Percentiles rank a stretch among this genome's conserved stretches.
Evolutionary conservation across 2,888 invertebrate species (phyloP).

Genomic region (Ormia ochracea): DNA sequence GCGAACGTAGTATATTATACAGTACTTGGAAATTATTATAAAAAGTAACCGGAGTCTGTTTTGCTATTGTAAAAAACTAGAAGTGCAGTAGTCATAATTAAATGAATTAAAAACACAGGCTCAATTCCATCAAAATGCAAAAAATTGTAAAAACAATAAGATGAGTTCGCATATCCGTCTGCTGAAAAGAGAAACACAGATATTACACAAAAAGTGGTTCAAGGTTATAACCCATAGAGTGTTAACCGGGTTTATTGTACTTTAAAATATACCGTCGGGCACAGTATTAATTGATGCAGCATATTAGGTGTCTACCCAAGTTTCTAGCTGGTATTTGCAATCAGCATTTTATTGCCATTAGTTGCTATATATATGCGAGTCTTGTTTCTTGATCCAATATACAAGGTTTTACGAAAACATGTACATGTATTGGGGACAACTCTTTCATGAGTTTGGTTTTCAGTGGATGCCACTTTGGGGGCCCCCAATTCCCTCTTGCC

Average conservation of each 20-base stretch:
- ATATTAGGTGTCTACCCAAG: slow-evolving; percentile 5
- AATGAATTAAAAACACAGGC: slow-evolving; percentile 16
- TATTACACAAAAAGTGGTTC: slow-evolving; percentile 65
- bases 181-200: slow-evolving; percentile 10
- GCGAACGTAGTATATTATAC: slow-evolving; percentile 62
- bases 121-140: slow-evolving; percentile 1
- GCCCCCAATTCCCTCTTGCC: too few species aligned
- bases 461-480: too few species aligned
- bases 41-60: not conserved
- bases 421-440: too few species aligned
- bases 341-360: not conserved
- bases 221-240: slow-evolving; percentile 72
- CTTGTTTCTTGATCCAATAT: too few species aligned
- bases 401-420: too few species aligned
- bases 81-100: slow-evolving; percentile 26
- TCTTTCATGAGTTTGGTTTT: too few species aligned
- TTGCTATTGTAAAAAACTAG: not conserved
- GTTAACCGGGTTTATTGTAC: slow-evolving; percentile 73
- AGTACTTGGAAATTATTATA: slow-evolving; percentile 11
- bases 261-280: slow-evolving; percentile 37
- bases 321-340: not conserved
- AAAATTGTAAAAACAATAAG: not conserved
- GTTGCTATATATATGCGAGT: not conserved
- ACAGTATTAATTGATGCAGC: not conserved
- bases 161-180: not conserved